Base-by-base conservation (phyloP, 1,140 invertebrate species). In the Leguminivora glycinivorella region DNA sequence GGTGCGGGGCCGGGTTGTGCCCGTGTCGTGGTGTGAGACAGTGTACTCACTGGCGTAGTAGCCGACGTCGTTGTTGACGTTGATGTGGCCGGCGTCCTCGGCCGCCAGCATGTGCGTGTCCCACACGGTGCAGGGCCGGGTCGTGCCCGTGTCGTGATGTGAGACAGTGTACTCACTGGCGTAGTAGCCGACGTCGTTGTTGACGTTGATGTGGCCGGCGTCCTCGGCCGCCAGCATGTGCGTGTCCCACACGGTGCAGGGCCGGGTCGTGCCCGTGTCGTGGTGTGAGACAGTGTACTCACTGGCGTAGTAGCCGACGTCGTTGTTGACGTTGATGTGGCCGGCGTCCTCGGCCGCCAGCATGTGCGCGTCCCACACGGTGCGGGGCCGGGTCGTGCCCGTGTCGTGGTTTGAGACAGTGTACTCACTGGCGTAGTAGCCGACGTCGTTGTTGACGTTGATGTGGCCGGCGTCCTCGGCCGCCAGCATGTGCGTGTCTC, bases 151-250 rank as follows among this genome's bases (percentile, higher is more conserved):
- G n/a, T n/a, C n/a, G n/a, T n/a, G 29, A 31, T 31, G 29, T n/a
- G 29, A 3, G 29, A 31, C 29, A n/a, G n/a, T 56, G 47, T 56
- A 56, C 19, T 56, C 4, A 56, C 47, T 56, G 72, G 96, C 94
- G 92, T 97, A 97, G 89, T 97, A 97, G 71, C 96, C 96, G 74
- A 97, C 93, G 88, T 97, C 96, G 85, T 97, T 97, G 83, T 97
- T 97, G 19, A 96, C 95, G 92, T 97, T 96, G 70, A 97, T 92
- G 85, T 94, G 95, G 38, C 38, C 38, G n/a, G 38, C 38, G 38
- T 40, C 38, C 10, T 10, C n/a, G n/a, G n/a, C n/a, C n/a, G n/a
- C n/a, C n/a, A n/a, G n/a, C n/a, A n/a, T n/a, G n/a, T n/a, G n/a
- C n/a, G n/a, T n/a, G n/a, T n/a, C n/a, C n/a, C n/a, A n/a, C n/a